Evolutionary conservation across 2,888 invertebrate genomes (phyloP).

Genomic region (Sesamia inferens): DNA sequence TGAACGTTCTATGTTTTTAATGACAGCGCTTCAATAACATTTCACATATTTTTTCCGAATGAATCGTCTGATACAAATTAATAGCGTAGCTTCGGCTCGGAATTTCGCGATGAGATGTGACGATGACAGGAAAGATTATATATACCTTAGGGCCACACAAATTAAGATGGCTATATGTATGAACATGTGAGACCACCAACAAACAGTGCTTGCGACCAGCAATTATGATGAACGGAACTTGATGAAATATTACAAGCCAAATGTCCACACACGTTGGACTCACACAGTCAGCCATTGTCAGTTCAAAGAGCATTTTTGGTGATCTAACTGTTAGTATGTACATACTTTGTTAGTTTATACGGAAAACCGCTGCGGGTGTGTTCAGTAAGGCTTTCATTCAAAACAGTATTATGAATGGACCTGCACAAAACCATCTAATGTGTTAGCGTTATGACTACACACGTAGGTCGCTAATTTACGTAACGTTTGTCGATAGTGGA

Average conservation of each 20-base stretch:
- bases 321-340: conserved; percentile 32
- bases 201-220: conserved; percentile 8
- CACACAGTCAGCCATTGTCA: conserved; percentile 17
- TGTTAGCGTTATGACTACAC: conserved; percentile 55
- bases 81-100: conserved; percentile 15
- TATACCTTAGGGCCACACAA: neutral
- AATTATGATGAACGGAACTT: neutral
- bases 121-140: conserved; percentile 1
- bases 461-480: conserved; percentile 67
- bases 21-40: conserved; percentile 43
- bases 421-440: conserved; percentile 45
- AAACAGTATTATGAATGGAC: conserved; percentile 34
- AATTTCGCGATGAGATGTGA: conserved; percentile 21
- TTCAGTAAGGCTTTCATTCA: conserved; percentile 35
- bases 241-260: neutral
- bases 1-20: conserved; percentile 41
- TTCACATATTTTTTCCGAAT: conserved; percentile 54
- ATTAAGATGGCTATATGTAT: conserved; percentile 12
- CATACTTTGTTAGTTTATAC: conserved; percentile 26
- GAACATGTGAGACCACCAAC: conserved; percentile 36
- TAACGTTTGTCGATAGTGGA: conserved; percentile 67
- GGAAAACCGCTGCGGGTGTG: conserved; percentile 32
- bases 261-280: conserved; percentile 11
- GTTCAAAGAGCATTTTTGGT: conserved; percentile 20
- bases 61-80: conserved; percentile 31